Evolutionary conservation across 2,113 vertebrate genomes (phyloP), one percentile per base, ranked within the genome.

Genomic region (Varanus komodoensis): DNA sequence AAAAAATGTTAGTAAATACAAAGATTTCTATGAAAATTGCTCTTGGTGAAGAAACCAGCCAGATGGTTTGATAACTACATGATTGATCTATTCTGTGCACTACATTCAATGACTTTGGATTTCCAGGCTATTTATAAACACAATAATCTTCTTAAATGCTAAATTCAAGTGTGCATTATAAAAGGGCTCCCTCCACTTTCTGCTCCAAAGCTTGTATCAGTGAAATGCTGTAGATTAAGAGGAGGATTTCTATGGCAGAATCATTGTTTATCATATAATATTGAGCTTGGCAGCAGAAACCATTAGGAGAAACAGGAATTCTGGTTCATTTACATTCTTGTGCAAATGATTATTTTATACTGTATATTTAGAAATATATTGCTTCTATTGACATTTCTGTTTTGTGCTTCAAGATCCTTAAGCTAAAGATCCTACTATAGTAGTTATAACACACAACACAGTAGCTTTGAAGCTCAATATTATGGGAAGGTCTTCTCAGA

Each of bases 101-200:
- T 95, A 93, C 93, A 87, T 95, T 94, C 96, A 93, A 75, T 89
- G 95, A 96, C 95, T 96, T 95, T 97, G 84, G 94, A 93, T 97
- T 97, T 96, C 93, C 93, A 96, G 95, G 96, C 97, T 97, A 97
- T 95, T 97, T 96, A 95, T 93, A 95, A 97, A 98, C 95, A 93
- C 96, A 95, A 95, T 97, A 97, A 97, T 98, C 97, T 97, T 97
- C 97, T 98, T 97, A 97, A 94, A 93, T 93, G 93, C 91, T 92
- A 86, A 92, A 95, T 96, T 97, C 95, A 96, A 95, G 93, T 92
- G 91, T 89, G 91, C 89, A 81, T 95, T 95, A 91, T 94, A 93
- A 97, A 92, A 96, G 78, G 52, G 91, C 93, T 6, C 52, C 29
- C 52, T 82, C 29, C 15, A 17, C 8, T 25, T 9, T 19, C 78